Conservation (phyloP, 2,797 vertebrate genomes). For the Malurus leucopterus region DNA sequence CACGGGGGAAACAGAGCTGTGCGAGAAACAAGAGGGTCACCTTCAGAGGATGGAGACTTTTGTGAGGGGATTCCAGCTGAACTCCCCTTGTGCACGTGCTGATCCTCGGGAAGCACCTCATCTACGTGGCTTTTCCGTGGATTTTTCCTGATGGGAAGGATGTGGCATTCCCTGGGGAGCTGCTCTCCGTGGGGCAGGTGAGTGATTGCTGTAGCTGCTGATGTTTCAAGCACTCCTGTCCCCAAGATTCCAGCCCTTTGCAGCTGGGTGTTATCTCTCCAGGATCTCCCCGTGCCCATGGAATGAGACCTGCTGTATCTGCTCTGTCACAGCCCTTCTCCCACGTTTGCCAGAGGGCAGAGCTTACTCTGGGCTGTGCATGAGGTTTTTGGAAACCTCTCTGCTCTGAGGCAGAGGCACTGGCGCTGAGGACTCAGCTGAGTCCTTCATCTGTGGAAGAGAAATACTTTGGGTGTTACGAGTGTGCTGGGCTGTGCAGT, state of each 20-base stretch:
- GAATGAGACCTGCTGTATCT: not conserved
- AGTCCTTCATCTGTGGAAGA: not conserved
- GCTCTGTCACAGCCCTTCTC: not conserved
- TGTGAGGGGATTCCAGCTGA: not conserved
- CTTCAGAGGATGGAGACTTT: not conserved
- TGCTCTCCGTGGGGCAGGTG: accelerated
- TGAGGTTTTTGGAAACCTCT: not conserved
- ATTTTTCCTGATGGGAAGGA: not conserved
- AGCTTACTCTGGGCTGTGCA: not conserved
- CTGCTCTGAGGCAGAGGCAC: not conserved
- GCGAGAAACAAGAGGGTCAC: not conserved
- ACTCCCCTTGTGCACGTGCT: accelerated
- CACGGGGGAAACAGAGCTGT: not conserved
- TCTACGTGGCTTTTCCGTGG: accelerated
- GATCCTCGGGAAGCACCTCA: not conserved
- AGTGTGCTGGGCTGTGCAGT: not conserved
- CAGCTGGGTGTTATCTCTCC: accelerated
- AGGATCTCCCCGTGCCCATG: accelerated
- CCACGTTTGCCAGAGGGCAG: not conserved
- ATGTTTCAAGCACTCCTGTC: not conserved
- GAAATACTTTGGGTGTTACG: accelerated
- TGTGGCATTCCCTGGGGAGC: accelerated
- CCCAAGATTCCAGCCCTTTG: not conserved
- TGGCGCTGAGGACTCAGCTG: not conserved
- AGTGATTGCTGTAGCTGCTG: accelerated